Conservation (phyloP, 2,888 invertebrate genomes). For the Acleris laterana region DNA sequence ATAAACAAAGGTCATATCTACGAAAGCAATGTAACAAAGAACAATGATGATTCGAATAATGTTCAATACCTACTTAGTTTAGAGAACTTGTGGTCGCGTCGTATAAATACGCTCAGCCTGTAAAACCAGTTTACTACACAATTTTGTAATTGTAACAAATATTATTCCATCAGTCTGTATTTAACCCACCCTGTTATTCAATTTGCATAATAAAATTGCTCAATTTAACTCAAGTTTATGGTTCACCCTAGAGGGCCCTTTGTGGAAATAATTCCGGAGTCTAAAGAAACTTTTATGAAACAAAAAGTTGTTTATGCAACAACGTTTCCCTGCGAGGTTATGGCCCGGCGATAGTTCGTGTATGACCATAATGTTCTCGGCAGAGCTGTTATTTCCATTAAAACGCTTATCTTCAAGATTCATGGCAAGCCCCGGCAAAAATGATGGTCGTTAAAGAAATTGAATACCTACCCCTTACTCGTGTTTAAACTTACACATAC, state of each 20-base stretch:
- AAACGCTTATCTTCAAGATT: constrained; percentile 76
- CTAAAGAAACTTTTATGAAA: constrained; percentile 43
- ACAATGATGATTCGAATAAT: too few relatives aligned
- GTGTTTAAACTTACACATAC: constrained; percentile 56
- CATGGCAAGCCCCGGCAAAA: constrained; percentile 68
- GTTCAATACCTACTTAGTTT: too few relatives aligned
- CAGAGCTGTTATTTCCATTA: constrained; percentile 73
- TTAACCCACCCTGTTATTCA: constrained; percentile 29
- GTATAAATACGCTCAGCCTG: background rate
- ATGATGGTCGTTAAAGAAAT: constrained; percentile 76
- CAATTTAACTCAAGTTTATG: constrained; percentile 37
- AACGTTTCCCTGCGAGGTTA: constrained; percentile 62
- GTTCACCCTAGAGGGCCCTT: constrained; percentile 30
- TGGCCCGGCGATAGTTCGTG: constrained; percentile 62
- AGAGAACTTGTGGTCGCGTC: background rate
- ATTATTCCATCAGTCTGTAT: constrained; percentile 21
- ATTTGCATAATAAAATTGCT: constrained; percentile 37
- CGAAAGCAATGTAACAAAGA: too few relatives aligned
- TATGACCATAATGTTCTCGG: constrained; percentile 66
- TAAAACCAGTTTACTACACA: background rate
- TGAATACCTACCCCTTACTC: constrained; percentile 71
- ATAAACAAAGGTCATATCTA: too few relatives aligned
- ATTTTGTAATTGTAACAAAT: constrained; percentile 9
- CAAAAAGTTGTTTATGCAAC: constrained; percentile 64
- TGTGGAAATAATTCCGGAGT: constrained; percentile 31